phyloP scores from a whole-genome alignment of 2,888 invertebrate species.

The Sclerodermus sp. region DNA sequence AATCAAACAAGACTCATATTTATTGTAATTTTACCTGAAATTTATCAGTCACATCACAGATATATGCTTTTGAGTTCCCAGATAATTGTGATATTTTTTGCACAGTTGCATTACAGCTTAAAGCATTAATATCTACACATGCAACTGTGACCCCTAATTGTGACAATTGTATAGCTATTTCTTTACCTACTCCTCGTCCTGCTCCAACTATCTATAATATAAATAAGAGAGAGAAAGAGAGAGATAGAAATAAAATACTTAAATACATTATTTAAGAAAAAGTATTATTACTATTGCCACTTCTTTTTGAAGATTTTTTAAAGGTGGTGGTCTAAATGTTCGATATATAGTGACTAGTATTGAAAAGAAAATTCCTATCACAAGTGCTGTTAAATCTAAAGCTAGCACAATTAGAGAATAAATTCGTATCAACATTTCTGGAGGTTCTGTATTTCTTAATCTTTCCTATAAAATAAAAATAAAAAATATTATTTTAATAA shows the following conservation, averaged over 20 bases:
- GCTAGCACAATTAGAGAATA: conserved; percentile 64
- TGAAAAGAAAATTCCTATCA: conserved; percentile 61
- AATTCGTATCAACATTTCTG: conserved; percentile 61
- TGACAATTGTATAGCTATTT: conserved; percentile 65
- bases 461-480: conserved; percentile 19
- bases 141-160: conserved; percentile 64
- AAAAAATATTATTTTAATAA: too few species aligned
- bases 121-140: conserved; percentile 68
- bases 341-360: conserved; percentile 61
- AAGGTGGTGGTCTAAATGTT: conserved; percentile 62
- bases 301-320: conserved; percentile 67
- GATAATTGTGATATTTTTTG: conserved; percentile 58
- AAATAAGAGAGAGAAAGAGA: conserved; percentile 5
- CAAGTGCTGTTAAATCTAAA: conserved; percentile 61
- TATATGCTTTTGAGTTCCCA: conserved; percentile 60
- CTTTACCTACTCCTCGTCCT: conserved; percentile 69
- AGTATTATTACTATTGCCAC: conserved; percentile 63
- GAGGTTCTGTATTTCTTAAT: conserved; percentile 8
- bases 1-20: conserved; percentile 3
- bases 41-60: conserved; percentile 64
- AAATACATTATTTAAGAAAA: conserved; percentile 1
- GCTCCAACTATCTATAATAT: conserved; percentile 67
- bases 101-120: conserved; percentile 60
- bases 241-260: conserved; percentile 1
- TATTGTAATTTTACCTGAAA: conserved; percentile 49